Percentiles rank a stretch among this genome's conserved stretches.
phyloP scores from a whole-genome alignment of 2,888 invertebrate genomes.

The Cybosia mesomella region DNA sequence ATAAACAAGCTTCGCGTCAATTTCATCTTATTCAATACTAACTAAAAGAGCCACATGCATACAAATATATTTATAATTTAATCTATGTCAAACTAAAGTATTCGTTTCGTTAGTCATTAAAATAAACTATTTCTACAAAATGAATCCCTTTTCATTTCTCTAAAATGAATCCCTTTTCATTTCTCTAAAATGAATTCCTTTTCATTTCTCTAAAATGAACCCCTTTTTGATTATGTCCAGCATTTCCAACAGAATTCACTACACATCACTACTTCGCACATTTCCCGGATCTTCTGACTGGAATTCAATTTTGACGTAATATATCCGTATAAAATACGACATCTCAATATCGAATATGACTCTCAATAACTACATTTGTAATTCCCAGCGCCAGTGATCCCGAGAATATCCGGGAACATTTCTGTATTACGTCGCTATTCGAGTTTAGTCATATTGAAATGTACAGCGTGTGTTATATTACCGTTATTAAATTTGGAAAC shows the following conservation, averaged over 20 bases:
- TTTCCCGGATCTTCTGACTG: constrained; percentile 27
- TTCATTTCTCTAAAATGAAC: background rate
- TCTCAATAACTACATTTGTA: constrained; percentile 60
- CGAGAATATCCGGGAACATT: constrained; percentile 40
- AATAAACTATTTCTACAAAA: no score
- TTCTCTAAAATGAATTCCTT: background rate
- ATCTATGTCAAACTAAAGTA: no score
- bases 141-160: background rate
- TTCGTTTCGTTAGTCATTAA: no score
- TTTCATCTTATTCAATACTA: no score
- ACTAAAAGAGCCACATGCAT: no score
- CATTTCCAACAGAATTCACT: constrained; percentile 2
- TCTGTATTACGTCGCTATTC: constrained; percentile 40
- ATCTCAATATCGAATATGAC: constrained; percentile 53
- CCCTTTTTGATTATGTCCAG: constrained; percentile 1
- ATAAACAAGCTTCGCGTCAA: no score
- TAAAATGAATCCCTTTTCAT: background rate
- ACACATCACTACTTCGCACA: constrained; percentile 29
- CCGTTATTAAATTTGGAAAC: background rate
- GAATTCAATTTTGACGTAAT: constrained; percentile 57
- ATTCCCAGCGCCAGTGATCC: constrained; percentile 50
- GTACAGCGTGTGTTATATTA: constrained; percentile 1
- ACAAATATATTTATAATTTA: no score
- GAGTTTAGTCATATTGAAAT: constrained; percentile 35
- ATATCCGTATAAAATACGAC: constrained; percentile 49